Evolutionary conservation across 1,140 invertebrate genomes (phyloP).

Genomic region (Drosophila sechellia): DNA sequence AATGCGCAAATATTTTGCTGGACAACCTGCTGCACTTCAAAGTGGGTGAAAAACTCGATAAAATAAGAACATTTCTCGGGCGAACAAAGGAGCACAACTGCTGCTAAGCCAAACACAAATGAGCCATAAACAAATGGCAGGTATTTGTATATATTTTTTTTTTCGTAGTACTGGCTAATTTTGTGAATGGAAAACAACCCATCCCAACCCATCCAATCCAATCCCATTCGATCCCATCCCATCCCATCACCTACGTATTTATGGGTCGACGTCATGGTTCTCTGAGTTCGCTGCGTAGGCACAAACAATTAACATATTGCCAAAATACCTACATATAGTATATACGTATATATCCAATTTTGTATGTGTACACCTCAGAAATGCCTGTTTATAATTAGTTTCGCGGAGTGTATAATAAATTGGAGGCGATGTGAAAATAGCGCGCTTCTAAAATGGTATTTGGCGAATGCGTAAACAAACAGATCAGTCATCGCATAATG

Average conservation of each 20-base stretch:
- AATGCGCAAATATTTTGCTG: conserved; percentile 3
- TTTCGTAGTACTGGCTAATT: conserved; percentile 50
- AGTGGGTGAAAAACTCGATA: conserved; percentile 57
- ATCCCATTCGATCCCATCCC: conserved; percentile 10
- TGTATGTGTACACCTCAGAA: conserved; percentile 37
- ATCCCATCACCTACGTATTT: conserved; percentile 48
- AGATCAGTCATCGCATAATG: conserved; percentile 20
- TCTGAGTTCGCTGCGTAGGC: conserved; percentile 34
- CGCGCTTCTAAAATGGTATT: conserved; percentile 49
- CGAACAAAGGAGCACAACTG: conserved; percentile 45
- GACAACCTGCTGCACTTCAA: conserved; percentile 13
- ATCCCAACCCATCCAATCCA: background rate
- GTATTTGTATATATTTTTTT: conserved; percentile 42
- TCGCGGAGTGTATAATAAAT: conserved; percentile 48
- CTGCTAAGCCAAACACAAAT: conserved; percentile 41
- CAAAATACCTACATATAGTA: conserved; percentile 18
- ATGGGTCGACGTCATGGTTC: conserved; percentile 68
- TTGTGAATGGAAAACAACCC: conserved; percentile 55
- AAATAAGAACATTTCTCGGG: conserved; percentile 37
- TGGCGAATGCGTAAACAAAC: conserved; percentile 45
- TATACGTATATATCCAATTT: conserved; percentile 20
- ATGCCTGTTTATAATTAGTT: conserved; percentile 71
- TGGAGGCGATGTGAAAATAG: conserved; percentile 62
- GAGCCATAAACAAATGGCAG: conserved; percentile 44
- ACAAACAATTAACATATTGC: conserved; percentile 65